Conservation (phyloP, 2,797 vertebrate genomes). For the Thaleichthys pacificus region DNA sequence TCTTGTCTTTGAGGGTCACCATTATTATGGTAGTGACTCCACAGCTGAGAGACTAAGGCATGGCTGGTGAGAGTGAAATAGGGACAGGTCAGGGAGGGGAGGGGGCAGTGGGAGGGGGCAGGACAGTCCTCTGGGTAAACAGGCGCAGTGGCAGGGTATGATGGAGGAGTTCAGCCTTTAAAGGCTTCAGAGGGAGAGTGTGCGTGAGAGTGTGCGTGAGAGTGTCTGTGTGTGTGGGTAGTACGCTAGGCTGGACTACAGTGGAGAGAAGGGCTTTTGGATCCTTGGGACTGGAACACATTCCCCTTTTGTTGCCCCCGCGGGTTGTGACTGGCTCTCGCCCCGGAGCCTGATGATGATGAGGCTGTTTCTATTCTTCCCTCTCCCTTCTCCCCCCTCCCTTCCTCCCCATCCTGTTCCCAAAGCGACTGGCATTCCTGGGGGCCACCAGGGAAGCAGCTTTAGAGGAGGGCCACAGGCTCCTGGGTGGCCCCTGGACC, state of each 20-base stretch:
- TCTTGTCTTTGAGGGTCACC: background rate
- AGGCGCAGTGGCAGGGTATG: conserved; percentile 24
- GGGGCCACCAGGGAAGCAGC: conserved; percentile 96
- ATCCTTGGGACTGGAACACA: conserved; percentile 60
- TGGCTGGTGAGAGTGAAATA: background rate
- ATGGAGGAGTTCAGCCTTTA: conserved; percentile 34
- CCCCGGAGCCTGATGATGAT: conserved; percentile 67
- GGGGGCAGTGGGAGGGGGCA: background rate
- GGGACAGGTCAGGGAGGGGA: background rate
- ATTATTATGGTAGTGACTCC: background rate
- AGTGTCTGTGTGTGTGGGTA: conserved; percentile 15
- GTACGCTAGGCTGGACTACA: conserved; percentile 37
- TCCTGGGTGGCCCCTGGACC: conserved; percentile 92
- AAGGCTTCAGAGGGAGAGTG: conserved; percentile 15
- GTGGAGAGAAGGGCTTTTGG: conserved; percentile 58
- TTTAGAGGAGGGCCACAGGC: conserved; percentile 81
- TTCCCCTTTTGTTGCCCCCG: conserved; percentile 70
- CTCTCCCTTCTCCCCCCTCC: conserved; percentile 16
- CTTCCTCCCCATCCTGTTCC: conserved; percentile 53
- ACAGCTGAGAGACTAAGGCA: background rate
- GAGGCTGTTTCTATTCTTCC: conserved; percentile 72
- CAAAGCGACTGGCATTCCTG: conserved; percentile 83
- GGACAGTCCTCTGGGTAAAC: conserved; percentile 17
- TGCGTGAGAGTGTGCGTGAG: conserved; percentile 14
- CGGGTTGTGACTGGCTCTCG: conserved; percentile 65